Conservation (phyloP, 2,113 vertebrate genomes). For the Upupa epops region DNA sequence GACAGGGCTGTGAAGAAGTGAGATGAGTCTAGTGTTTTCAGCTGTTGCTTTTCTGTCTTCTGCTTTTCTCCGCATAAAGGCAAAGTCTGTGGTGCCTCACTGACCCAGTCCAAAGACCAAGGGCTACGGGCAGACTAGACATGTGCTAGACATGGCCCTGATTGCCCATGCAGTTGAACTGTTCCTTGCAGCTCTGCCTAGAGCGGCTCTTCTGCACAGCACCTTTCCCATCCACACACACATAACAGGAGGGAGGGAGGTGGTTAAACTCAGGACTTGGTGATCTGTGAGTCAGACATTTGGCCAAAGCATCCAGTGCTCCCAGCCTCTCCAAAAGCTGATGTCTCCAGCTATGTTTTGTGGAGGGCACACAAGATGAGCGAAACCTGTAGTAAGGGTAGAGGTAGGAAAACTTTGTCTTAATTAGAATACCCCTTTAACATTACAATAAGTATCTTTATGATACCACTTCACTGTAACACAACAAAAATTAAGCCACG, state of each 20-base stretch:
- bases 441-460: not conserved
- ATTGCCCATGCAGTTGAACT: accelerated
- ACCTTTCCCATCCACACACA: not conserved
- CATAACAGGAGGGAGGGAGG: not conserved
- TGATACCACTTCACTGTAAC: not conserved
- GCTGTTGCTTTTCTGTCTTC: accelerated
- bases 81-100: accelerated
- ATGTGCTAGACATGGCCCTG: not conserved
- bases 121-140: not conserved
- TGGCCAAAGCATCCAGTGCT: not conserved
- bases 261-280: not conserved
- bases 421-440: not conserved
- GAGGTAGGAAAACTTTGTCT: not conserved
- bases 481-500: not conserved
- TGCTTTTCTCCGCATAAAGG: accelerated
- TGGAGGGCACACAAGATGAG: not conserved
- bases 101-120: not conserved
- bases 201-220: not conserved
- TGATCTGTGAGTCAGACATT: constrained; percentile 41
- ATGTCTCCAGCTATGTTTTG: not conserved
- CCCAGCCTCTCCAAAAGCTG: not conserved
- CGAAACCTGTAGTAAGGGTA: not conserved
- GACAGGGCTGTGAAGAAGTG: not conserved
- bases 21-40: not conserved
- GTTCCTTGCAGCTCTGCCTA: not conserved